Base-by-base conservation (phyloP, 2,113 vertebrate species). In the Hemicordylus capensis region DNA sequence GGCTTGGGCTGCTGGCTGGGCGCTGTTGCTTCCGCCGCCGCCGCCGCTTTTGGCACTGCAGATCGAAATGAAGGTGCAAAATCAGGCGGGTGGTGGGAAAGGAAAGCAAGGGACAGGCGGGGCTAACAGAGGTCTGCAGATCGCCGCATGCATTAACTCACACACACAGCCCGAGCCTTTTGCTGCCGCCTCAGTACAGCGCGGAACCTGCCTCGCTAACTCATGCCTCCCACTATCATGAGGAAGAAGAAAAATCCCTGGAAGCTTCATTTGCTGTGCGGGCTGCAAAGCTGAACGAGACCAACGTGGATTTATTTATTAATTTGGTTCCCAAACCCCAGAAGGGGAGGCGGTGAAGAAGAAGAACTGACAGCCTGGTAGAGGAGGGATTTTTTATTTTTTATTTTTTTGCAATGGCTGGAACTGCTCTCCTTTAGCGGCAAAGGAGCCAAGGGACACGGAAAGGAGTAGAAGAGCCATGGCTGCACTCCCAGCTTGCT, bases 121-220 rank as follows among this genome's bases (percentile, higher is more conserved):
- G 93, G 94, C 93, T 82, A 77, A 88, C 88, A 64, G 67, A 59
- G 89, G 87, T 91, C 92, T 89, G 93, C 92, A 93, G 94, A 93
- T 89, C 89, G 80, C 89, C 87, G 88, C 89, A 87, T 86, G 91
- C 92, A 87, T 88, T 85, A 82, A 85, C 92, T 51, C 39, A 20
- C 64, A 39, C 51, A 19, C 61, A 39, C 59, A 48, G 59, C 28
- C 26, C 1, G 31, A 31, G 59, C 4, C n/a, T 48, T 11, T 64
- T 28, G 9, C 51, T 8, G 67, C 77, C 48, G 61, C 87, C 76
- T 63, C 48, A 26, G 46, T 19, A 19, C 78, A 7, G 59, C 69
- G 58, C 66, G 24, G 66, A 58, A 37, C 31, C 24, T 12, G 39
- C 64, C 8, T 28, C 51, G 76, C 11, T 22, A 19, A 37, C 56